Base-by-base conservation (phyloP, 2,888 invertebrate genomes). In the Melitaea athalia region DNA sequence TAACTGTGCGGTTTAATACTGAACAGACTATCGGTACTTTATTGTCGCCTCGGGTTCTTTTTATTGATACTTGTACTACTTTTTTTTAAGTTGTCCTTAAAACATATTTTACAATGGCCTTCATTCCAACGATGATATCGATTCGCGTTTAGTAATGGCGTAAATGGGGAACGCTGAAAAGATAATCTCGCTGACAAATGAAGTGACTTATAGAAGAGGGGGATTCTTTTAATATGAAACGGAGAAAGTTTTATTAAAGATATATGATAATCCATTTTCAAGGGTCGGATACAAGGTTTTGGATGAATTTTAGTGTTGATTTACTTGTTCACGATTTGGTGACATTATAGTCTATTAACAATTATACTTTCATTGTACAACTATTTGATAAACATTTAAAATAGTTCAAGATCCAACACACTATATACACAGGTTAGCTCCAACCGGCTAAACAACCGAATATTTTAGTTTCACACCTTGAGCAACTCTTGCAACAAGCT, bases 21-120 rank as follows among this genome's bases (percentile, higher is more conserved):
- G 71, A 70, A 74, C 73, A 67, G 73, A 60, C 67, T 67, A 73
- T 74, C 68, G 72, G 63, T 69, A 66, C 67, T 24, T 67, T 73
- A 72, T 72, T 69, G 63, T 38, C 72, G 68, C 64, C 69, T 64
- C 69, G 61, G 67, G 67, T 65, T 63, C 63, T 62, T 72, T 74
- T 74, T 74, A 74, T 76, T 73, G 70, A 75, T 72, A 72, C 64
- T 60, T 60, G 72, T 67, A 68, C 74, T 74, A 72, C 75, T 72
- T 52, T 74, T 72, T n/a, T 64, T 74, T 73, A 64, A 68, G 64
- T 65, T 65, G 57, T 52, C 53, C 64, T 68, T 70, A 63, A 72
- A 71, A 66, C 72, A 74, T 71, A 74, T 74, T 74, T 73, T 68
- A 70, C 63, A 63, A 65, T 65, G 64, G 47, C 64, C 66, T 63